Percentiles rank a stretch among this genome's conserved stretches.
These are phyloP conservation scores for Lagodon rhomboides DNA, from an alignment of 2,797 vertebrate species.

Conservation along the genomic window DNA sequence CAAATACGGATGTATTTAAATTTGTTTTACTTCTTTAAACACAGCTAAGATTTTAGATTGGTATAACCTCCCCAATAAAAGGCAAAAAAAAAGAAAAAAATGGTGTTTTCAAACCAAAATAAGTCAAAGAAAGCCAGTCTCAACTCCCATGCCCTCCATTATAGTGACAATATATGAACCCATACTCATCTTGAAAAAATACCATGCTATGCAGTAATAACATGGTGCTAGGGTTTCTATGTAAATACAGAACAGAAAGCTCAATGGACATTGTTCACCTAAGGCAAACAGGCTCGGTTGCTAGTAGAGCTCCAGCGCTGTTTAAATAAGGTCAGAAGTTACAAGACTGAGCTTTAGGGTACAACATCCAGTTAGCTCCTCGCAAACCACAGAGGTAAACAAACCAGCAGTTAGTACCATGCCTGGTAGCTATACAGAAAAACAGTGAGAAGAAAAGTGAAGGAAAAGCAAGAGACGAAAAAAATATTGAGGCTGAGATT, in stretches of 20 bases:
- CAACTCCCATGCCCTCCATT: neutral
- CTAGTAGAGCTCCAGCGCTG: constrained; percentile 39
- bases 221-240: neutral
- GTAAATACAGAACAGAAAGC: constrained; percentile 34
- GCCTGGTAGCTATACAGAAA: constrained; percentile 51
- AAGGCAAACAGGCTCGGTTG: constrained; percentile 51
- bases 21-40: neutral
- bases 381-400: constrained; percentile 66
- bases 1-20: neutral
- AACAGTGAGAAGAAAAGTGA: constrained; percentile 18
- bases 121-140: neutral
- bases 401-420: constrained; percentile 51
- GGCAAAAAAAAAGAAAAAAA: neutral
- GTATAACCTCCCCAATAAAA: neutral
- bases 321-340: constrained; percentile 69
- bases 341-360: constrained; percentile 64
- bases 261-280: constrained; percentile 37
- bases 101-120: neutral
- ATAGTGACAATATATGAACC: constrained; percentile 1
- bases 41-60: neutral
- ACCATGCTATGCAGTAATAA: neutral
- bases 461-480: constrained; percentile 8
- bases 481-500: constrained; percentile 16
- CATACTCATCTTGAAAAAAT: constrained; percentile 13
- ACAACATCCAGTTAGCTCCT: constrained; percentile 54